Conservation (phyloP, 2,888 invertebrate genomes). For the Brachypalpus laphriformis region DNA sequence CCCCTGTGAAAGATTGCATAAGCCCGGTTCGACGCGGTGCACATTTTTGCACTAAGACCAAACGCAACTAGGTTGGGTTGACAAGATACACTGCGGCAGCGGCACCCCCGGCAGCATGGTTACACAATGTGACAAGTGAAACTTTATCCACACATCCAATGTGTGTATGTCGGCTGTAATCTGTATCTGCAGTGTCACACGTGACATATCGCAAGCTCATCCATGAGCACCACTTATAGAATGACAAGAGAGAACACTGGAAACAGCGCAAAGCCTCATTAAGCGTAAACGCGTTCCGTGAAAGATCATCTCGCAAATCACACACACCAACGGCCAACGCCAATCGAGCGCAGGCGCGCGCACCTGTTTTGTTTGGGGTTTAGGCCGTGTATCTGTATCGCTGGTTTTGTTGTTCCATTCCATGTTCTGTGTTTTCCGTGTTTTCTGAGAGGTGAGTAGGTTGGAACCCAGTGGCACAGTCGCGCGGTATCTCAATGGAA, state of each 20-base stretch:
- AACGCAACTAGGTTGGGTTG: constrained; percentile 70
- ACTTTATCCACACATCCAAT: constrained; percentile 56
- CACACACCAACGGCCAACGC: constrained; percentile 69
- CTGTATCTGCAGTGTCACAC: constrained; percentile 52
- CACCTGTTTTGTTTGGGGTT: constrained; percentile 51
- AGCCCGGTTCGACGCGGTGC: constrained; percentile 23
- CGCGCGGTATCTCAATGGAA: constrained; percentile 64
- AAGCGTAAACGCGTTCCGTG: constrained; percentile 68
- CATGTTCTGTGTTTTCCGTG: constrained; percentile 53
- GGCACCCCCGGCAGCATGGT: constrained; percentile 63
- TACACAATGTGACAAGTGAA: constrained; percentile 74
- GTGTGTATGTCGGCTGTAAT: constrained; percentile 26
- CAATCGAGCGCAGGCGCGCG: constrained; percentile 48
- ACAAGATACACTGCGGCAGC: constrained; percentile 45
- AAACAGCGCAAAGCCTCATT: constrained; percentile 41
- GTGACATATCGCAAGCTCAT: constrained; percentile 67
- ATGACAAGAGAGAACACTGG: constrained; percentile 25
- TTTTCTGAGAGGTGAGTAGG: constrained; percentile 66
- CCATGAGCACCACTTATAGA: constrained; percentile 37
- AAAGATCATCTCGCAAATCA: constrained; percentile 73
- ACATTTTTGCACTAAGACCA: constrained; percentile 49
- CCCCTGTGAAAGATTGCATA: constrained; percentile 59
- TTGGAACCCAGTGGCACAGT: constrained; percentile 72
- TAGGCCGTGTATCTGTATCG: not conserved
- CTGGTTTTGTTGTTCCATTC: constrained; percentile 26